A percentile compares a stretch with the other conserved stretches of the same genome.
phyloP scores from a whole-genome alignment of 2,888 invertebrate species.

The Tenthredo amoena region DNA sequence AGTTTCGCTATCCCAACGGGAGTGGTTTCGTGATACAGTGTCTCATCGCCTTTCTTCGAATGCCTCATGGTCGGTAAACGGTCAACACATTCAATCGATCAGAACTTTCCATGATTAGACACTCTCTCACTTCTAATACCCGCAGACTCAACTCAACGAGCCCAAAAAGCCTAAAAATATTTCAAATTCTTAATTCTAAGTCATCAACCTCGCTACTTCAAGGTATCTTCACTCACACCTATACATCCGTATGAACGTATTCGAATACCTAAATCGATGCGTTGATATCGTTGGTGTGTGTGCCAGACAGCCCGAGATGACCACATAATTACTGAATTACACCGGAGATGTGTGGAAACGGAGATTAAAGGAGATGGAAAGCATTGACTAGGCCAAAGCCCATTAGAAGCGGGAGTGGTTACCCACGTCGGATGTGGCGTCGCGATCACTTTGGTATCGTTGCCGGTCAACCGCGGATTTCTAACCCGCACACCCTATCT shows the following conservation, averaged over 20 bases:
- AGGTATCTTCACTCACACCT: not conserved
- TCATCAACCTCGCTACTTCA: not conserved
- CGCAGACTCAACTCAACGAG: not conserved
- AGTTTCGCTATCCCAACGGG: not conserved
- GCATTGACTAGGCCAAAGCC: constrained; percentile 22
- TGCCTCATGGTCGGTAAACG: not conserved
- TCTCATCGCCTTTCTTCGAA: not conserved
- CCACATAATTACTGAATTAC: not conserved
- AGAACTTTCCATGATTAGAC: not conserved
- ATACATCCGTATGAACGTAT: not conserved
- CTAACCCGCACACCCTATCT: constrained; percentile 4
- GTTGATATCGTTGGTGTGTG: not conserved
- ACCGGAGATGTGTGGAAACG: constrained; percentile 15
- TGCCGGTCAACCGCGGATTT: constrained; percentile 19
- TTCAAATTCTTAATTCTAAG: not conserved
- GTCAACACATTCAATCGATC: not conserved
- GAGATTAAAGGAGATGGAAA: constrained; percentile 30
- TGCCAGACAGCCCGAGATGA: not conserved
- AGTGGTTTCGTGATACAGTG: not conserved
- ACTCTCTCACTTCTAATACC: not conserved
- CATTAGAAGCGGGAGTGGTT: constrained; percentile 42
- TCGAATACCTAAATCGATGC: not conserved
- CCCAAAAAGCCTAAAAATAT: not conserved
- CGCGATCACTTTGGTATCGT: constrained; percentile 37
- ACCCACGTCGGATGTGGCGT: constrained; percentile 42